These are phyloP conservation scores for Drosophila jambulina DNA, from an alignment of 1,140 invertebrate species.

Conservation along the genomic window DNA sequence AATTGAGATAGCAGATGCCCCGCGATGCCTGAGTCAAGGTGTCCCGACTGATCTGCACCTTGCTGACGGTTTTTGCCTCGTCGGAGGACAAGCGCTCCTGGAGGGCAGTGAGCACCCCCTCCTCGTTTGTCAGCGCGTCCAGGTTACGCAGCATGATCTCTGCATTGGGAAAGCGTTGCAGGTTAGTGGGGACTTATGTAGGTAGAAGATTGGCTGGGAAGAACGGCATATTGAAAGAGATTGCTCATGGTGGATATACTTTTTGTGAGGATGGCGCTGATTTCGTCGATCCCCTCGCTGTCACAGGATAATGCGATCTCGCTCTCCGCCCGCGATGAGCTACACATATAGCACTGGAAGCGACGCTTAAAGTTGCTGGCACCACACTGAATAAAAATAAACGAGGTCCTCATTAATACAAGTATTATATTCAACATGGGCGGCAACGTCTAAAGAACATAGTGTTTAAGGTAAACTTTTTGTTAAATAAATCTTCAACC, in stretches of 20 bases:
- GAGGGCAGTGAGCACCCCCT: slow-evolving; percentile 91
- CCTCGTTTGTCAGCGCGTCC: slow-evolving; percentile 94
- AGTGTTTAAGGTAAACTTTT: too few relatives aligned
- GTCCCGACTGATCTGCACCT: slow-evolving; percentile 93
- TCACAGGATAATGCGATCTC: slow-evolving; percentile 86
- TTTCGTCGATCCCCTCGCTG: slow-evolving; percentile 93
- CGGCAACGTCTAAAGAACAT: too few relatives aligned
- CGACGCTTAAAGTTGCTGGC: slow-evolving; percentile 96
- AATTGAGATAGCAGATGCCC: slow-evolving; percentile 93
- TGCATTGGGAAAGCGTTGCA: slow-evolving; percentile 82
- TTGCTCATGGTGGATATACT: slow-evolving; percentile 86
- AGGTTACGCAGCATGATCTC: slow-evolving; percentile 94
- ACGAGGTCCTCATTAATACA: not conserved
- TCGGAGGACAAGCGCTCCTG: slow-evolving; percentile 88
- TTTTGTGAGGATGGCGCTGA: slow-evolving; percentile 94
- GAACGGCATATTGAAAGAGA: slow-evolving; percentile 52
- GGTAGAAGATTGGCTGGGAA: slow-evolving; percentile 34
- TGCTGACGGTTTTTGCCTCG: slow-evolving; percentile 87
- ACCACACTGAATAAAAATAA: slow-evolving; percentile 89
- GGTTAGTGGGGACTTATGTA: slow-evolving; percentile 27
- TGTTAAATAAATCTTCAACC: too few relatives aligned
- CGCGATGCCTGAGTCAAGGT: slow-evolving; percentile 91
- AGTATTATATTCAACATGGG: too few relatives aligned
- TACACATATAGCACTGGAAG: slow-evolving; percentile 95
- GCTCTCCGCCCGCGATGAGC: slow-evolving; percentile 91